These are phyloP conservation scores for Oenanthe melanoleuca DNA, from an alignment of 2,113 vertebrate species.

Conservation along the genomic window DNA sequence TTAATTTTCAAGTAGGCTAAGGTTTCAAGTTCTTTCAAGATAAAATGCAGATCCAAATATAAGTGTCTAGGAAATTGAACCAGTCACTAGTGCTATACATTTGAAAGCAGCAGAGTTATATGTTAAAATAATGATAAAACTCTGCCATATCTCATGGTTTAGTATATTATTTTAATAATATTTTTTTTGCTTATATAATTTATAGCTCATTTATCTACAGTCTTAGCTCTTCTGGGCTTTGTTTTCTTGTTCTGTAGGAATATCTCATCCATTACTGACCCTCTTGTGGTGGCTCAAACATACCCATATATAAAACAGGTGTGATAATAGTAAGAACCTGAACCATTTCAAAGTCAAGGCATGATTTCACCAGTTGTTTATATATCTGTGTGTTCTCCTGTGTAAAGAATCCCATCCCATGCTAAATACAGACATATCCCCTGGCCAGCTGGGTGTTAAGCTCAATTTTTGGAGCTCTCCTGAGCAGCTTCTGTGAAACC, in stretches of 20 bases:
- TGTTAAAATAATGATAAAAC: background rate
- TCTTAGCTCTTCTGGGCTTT: background rate
- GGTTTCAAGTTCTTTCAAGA: constrained; percentile 3
- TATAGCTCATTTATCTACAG: background rate
- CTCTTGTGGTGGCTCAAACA: background rate
- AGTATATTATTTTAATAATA: background rate
- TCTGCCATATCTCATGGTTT: background rate
- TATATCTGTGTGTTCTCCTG: background rate
- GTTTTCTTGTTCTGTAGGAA: background rate
- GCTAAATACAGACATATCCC: background rate
- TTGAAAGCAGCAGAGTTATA: background rate
- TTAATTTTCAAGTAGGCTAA: constrained; percentile 6
- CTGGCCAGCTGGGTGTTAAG: background rate
- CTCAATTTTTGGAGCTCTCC: background rate
- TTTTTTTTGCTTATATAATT: background rate
- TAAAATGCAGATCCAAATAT: background rate
- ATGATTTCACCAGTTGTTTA: background rate
- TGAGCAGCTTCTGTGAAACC: background rate
- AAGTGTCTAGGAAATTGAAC: background rate
- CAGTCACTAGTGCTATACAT: background rate
- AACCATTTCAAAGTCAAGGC: background rate
- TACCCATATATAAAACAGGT: background rate
- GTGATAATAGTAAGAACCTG: background rate
- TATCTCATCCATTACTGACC: background rate
- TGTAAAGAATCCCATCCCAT: background rate